Percentiles rank a stretch among this genome's conserved stretches.
Conservation (phyloP, 2,888 invertebrate genomes). For the Cheiracanthium punctorium region DNA sequence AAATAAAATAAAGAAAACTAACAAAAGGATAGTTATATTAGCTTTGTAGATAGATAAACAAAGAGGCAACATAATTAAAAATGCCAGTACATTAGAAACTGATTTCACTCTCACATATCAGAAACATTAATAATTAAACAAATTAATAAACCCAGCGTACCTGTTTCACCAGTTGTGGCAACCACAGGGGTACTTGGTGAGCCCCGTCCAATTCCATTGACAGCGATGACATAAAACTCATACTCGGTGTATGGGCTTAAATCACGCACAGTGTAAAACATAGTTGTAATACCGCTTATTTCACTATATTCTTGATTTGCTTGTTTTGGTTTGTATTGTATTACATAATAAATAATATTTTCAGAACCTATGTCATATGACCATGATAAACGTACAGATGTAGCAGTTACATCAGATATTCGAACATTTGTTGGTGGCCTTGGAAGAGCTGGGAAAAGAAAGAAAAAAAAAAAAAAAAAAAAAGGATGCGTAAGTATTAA, state of each 20-base stretch:
- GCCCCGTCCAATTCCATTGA: conserved; percentile 95
- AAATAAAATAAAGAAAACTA: too few relatives aligned
- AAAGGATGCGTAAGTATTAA: too few relatives aligned
- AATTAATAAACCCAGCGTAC: conserved; percentile 78
- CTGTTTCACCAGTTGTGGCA: conserved; percentile 97
- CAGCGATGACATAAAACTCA: conserved; percentile 96
- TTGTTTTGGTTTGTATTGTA: conserved; percentile 96
- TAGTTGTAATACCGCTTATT: conserved; percentile 93
- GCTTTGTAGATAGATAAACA: too few relatives aligned
- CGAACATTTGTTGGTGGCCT: conserved; percentile 93
- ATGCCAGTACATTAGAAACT: too few relatives aligned
- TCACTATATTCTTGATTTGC: conserved; percentile 89
- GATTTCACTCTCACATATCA: too few relatives aligned
- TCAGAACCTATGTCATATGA: conserved; percentile 88
- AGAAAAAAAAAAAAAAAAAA: background rate
- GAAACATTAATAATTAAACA: background rate
- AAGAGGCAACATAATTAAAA: too few relatives aligned
- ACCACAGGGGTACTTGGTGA: conserved; percentile 90
- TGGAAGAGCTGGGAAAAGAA: conserved; percentile 82
- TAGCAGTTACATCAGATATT: conserved; percentile 94
- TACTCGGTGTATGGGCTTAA: conserved; percentile 96
- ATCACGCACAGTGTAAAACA: conserved; percentile 87
- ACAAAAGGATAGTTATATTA: too few relatives aligned
- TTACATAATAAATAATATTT: conserved; percentile 92
- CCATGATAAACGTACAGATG: conserved; percentile 94